Evolutionary conservation across 2,113 vertebrate genomes (phyloP).

Genomic region (Thryonomys swinderianus): DNA sequence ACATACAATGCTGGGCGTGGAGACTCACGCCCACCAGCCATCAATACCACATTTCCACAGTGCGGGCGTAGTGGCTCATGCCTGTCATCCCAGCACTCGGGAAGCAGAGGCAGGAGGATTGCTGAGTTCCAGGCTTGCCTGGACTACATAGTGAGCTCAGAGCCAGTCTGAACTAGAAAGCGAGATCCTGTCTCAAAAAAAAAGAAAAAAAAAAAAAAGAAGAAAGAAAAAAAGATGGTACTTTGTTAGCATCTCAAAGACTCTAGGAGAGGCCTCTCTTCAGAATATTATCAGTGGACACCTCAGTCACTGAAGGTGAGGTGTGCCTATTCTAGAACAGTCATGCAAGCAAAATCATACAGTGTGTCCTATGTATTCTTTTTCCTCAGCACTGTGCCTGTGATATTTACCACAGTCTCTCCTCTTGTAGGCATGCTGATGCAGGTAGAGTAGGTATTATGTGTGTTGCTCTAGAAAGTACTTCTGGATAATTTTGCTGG

Average conservation of each 20-base stretch:
- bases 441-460: background rate
- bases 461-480: background rate
- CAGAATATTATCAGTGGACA: background rate
- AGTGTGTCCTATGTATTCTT: background rate
- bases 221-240: background rate
- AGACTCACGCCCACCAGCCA: too few relatives aligned
- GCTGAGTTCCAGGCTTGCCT: too few relatives aligned
- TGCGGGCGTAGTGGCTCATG: too few relatives aligned
- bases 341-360: background rate
- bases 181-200: too few relatives aligned
- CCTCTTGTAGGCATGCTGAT: background rate
- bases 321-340: background rate
- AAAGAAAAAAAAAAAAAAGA: too few relatives aligned
- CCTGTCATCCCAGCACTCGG: too few relatives aligned
- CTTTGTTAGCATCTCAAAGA: background rate
- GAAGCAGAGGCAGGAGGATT: too few relatives aligned
- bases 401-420: background rate
- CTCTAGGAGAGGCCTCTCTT: too few relatives aligned
- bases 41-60: too few relatives aligned
- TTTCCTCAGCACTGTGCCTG: background rate
- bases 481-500: background rate
- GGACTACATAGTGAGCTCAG: too few relatives aligned
- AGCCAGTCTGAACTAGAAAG: too few relatives aligned
- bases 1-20: too few relatives aligned
- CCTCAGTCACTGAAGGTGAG: background rate